Base-by-base conservation (phyloP, 2,888 invertebrate genomes). In the Drosophila engyochracea region DNA sequence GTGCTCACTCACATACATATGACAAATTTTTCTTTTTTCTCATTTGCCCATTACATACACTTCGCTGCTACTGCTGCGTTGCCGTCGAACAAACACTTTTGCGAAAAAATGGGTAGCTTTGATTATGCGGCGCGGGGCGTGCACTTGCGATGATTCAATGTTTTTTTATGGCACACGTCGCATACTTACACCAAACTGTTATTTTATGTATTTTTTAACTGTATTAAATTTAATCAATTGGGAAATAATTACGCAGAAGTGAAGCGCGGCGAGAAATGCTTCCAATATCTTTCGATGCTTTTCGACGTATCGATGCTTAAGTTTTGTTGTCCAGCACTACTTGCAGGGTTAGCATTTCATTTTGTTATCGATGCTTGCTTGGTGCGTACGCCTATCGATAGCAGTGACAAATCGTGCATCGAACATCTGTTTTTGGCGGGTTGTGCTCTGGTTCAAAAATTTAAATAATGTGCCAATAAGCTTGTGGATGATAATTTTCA, bases 181-280 rank as follows among this genome's bases (percentile, higher is more conserved):
- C 70, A 80, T 86, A 86, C 85, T 86, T 86, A 86, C 85, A 77
- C 67, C 61, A 72, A 62, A 47, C 47, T 68, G 44, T 31, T 69
- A 55, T 55, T 77, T 82, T 69, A 55, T 70, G 22, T 70, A 54
- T 62, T 65, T 73, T 69, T 64, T 31, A 66, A 41, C 52, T 65
- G 31, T 54, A 58, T 80, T 74, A 70, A 64, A 62, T 71, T 82
- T 57, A 61, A 70, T 74, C 61, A 70, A 79, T 70, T 79, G 67
- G 80, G 65, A 81, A 85, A 83, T 76, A 82, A 87, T 87, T 84
- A 84, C 85, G 83, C 85, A 84, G 85, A 79, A 73, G 55, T 74
- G 70, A 82, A 79, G 72, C 85, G 86, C 86, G 81, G 77, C 83
- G 77, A 79, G 65, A 77, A 81, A 77, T 81, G 79, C 73, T 80